Evolutionary conservation across 2,113 vertebrate genomes (phyloP), one percentile per base, ranked within the genome.

Genomic region (Platysteira castanea): DNA sequence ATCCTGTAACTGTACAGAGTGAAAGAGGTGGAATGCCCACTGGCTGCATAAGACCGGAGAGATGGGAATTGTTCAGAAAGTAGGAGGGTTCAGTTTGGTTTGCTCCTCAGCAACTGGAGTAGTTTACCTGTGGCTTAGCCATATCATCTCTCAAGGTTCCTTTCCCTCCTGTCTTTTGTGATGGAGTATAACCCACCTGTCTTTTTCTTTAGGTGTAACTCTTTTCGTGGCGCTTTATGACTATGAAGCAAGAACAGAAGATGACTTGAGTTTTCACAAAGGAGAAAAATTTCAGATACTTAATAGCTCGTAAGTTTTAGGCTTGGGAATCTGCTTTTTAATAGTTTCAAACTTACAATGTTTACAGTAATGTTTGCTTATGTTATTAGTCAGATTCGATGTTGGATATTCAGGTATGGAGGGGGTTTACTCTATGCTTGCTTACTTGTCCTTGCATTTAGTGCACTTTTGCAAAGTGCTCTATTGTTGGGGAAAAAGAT

Each of bases 161-260:
- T 92, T 84, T 63, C 57, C 27, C 41, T 88, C 35, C 67, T 69
- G 5, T 13, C 44, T 67, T 84, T 56, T 76, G 52, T 81, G 52
- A 57, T 39, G 35, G 27, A 53, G 8, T 52, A 15, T 77, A 91
- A 92, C 37, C 59, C 56, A 49, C 41, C 20, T 81, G 11, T 90
- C 70, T 91, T 96, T 88, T 89, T 86, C 84, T 89, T 95, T 90
- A 99, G 99, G 99, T 97, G 99, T 99, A 96, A 99, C 99, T 77
- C 98, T 99, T 70, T 99, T 99, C 96, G 99, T 99, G 98, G 99
- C 99, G 19, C 99, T 99, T 94, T 99, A 99, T 79, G 99, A 99
- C 98, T 99, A 99, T 50, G 99, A 99, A 97, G 99, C 99, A 41
- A 98, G 99, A 94, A 99, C 99, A 21, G 99, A 99, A 98, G 99